Percentiles rank a stretch among this genome's conserved stretches.
Conservation (phyloP, 2,113 vertebrate species). For the Rhipidura dahli region DNA sequence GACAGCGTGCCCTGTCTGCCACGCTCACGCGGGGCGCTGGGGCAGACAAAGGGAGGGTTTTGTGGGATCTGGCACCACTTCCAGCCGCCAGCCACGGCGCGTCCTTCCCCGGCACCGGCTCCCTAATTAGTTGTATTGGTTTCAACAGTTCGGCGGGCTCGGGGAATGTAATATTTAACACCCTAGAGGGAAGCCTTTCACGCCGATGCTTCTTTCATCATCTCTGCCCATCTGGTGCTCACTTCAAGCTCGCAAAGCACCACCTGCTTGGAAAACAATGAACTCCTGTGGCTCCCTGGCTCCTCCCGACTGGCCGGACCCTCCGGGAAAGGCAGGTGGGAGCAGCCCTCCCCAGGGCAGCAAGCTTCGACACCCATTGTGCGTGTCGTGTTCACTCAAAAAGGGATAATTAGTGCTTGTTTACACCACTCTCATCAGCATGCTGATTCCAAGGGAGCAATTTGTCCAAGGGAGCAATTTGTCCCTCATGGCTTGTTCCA, state of each 20-base stretch:
- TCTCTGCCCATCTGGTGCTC: conserved; percentile 70
- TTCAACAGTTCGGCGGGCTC: conserved; percentile 44
- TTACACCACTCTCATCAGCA: background rate
- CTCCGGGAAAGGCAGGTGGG: background rate
- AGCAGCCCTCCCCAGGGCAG: background rate
- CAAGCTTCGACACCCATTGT: background rate
- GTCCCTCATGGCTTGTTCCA: background rate
- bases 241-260: conserved; percentile 50
- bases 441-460: background rate
- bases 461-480: background rate
- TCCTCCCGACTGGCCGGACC: background rate
- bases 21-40: fast-evolving
- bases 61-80: conserved; percentile 7
- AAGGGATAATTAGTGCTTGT: fast-evolving
- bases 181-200: conserved; percentile 60
- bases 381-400: fast-evolving
- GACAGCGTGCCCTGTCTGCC: fast-evolving
- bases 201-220: conserved; percentile 66
- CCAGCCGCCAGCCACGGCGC: background rate
- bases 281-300: background rate
- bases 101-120: conserved; percentile 7
- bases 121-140: conserved; percentile 65
- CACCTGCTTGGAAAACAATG: conserved; percentile 64
- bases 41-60: background rate
- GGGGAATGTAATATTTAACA: conserved; percentile 70